Percentiles rank a stretch among this genome's conserved stretches.
These are phyloP conservation scores for Lottia gigantea DNA, from an alignment of 2,888 invertebrate genomes.

Conservation along the genomic window DNA sequence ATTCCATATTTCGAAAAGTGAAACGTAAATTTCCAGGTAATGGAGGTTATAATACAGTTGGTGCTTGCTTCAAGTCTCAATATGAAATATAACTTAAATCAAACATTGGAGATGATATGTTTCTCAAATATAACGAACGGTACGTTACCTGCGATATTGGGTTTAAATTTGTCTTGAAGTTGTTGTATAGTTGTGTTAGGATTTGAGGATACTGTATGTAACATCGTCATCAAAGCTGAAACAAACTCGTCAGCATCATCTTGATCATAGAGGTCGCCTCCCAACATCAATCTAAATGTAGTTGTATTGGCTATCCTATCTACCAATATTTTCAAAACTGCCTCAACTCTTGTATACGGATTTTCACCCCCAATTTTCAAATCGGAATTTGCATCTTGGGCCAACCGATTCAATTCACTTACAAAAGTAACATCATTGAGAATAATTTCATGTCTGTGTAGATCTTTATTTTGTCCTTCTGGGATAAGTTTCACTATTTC, in stretches of 20 bases:
- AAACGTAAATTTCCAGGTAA: too few species aligned
- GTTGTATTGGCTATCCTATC: conserved; percentile 5
- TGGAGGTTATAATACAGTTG: too few species aligned
- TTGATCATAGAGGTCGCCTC: not conserved
- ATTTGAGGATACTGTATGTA: too few species aligned
- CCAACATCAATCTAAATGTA: not conserved
- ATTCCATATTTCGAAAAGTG: too few species aligned
- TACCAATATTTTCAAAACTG: not conserved
- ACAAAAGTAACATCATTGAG: not conserved
- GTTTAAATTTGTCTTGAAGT: too few species aligned
- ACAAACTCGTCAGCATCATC: not conserved
- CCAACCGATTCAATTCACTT: not conserved
- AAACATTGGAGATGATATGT: too few species aligned
- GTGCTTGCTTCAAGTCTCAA: too few species aligned
- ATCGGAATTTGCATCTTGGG: not conserved
- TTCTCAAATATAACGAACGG: too few species aligned
- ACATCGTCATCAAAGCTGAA: too few species aligned
- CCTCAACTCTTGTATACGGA: not conserved
- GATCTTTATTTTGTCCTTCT: not conserved
- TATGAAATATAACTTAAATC: too few species aligned
- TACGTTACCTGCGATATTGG: too few species aligned
- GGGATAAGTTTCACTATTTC: not conserved
- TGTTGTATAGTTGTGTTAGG: too few species aligned
- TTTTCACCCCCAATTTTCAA: not conserved
- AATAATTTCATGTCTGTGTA: not conserved